Evolutionary conservation across 2,113 vertebrate genomes (phyloP), one percentile per base, ranked within the genome.

Genomic region (Osmerus eperlanus): DNA sequence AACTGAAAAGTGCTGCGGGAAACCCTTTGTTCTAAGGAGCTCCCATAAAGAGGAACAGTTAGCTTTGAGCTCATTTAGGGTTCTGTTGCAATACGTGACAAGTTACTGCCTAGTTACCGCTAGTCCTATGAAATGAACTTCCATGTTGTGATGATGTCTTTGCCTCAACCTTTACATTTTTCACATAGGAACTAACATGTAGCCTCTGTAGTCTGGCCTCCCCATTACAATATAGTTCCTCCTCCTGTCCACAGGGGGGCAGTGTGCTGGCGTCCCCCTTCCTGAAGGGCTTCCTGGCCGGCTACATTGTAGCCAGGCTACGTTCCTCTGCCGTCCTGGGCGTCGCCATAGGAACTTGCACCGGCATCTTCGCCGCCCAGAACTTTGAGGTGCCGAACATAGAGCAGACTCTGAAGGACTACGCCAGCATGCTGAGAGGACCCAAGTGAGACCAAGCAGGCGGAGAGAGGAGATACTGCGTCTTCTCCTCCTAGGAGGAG

Each of bases 321-420:
- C 93, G 94, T 54, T 91, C 93, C 53, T 94, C 95, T 0, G 94
- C 94, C 0, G 83, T 96, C 6, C 67, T 96, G 76, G 95, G 94
- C 1, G 93, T 95, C 60, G 78, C 89, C 1, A 84, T 89, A 9
- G 95, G 95, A 9, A 91, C 93, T 16, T 95, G 92, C 85, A 95
- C 95, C 0, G 97, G 97, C 21, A 93, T 97, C 28, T 97, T 93
- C 0, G 93, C 88, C 0, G 96, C 95, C 47, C 97, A 99, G 78
- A 90, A 83, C 64, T 97, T 95, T 41, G 84, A 90, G 0, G 78
- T 99, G 32, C 96, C 96, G 63, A 90, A 95, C 56, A 91, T 99
- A 0, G 96, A 98, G 84, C 92, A 89, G 75, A 94, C 94, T 0
- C 1, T 98, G 78, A 95, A 87, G 81, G 95, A 97, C 86, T 96